phyloP scores from a whole-genome alignment of 2,797 vertebrate genomes.

The Argentina silus region DNA sequence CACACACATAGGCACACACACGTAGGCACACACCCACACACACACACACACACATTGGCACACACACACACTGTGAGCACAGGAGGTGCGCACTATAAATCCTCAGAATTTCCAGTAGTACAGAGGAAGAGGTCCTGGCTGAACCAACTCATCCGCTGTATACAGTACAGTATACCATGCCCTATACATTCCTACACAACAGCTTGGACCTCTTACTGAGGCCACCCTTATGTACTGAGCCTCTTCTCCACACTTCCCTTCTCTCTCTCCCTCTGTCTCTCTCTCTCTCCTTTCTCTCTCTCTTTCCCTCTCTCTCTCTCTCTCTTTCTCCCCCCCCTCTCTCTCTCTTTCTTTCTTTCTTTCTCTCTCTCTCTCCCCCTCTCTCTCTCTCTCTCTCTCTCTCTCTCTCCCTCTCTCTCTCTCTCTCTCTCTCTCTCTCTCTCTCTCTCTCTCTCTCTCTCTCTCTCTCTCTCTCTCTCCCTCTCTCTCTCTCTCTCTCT shows the following conservation, averaged over 20 bases:
- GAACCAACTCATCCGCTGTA: not conserved
- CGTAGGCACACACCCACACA: not conserved
- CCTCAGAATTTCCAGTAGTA: no score
- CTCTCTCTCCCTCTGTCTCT: not conserved
- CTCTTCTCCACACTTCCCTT: constrained; percentile 14
- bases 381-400: not conserved
- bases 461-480: constrained; percentile 11
- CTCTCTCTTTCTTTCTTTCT: not conserved
- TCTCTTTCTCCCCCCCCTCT: constrained; percentile 14
- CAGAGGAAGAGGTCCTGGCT: not conserved
- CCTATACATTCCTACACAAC: not conserved
- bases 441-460: not conserved
- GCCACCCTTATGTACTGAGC: not conserved
- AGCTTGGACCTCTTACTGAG: not conserved
- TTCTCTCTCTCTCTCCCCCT: not conserved
- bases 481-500: not conserved
- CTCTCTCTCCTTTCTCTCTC: not conserved
- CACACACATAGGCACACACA: no score
- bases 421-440: constrained; percentile 8
- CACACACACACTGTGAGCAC: not conserved
- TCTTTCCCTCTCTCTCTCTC: not conserved
- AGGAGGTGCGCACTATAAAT: no score
- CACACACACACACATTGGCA: not conserved
- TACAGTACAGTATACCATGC: not conserved
- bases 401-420: not conserved